Evolutionary conservation across 2,797 vertebrate genomes (phyloP).

Genomic region (Eremophila alpestris): DNA sequence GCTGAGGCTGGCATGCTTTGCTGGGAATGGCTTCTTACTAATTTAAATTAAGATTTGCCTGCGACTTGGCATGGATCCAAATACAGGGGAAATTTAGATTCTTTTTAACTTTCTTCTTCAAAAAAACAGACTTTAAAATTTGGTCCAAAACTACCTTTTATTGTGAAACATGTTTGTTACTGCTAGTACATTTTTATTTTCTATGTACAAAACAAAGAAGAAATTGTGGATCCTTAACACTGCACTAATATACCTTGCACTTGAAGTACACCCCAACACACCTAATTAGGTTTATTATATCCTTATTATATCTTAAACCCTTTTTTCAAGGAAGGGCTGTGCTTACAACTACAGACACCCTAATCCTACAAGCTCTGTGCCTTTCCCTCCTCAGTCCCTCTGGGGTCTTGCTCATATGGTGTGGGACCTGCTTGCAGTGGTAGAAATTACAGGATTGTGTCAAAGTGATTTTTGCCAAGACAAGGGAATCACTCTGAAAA

Average conservation of each 20-base stretch:
- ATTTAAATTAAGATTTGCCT: background rate
- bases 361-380: background rate
- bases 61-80: background rate
- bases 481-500: background rate
- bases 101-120: background rate
- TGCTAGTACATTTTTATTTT: background rate
- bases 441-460: background rate
- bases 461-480: background rate
- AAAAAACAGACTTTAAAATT: background rate
- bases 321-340: background rate
- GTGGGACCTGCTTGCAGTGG: background rate
- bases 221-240: background rate
- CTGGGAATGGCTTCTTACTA: background rate
- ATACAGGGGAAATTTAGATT: background rate
- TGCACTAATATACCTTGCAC: background rate
- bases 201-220: background rate
- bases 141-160: background rate
- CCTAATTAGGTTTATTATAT: background rate
- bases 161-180: background rate
- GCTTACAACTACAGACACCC: background rate
- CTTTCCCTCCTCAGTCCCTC: background rate
- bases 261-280: background rate
- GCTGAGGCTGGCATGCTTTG: background rate
- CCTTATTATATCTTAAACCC: background rate
- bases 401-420: rapidly evolving